These are phyloP conservation scores for Heliconius melpomene DNA, from an alignment of 1,140 invertebrate genomes.

Conservation along the genomic window DNA sequence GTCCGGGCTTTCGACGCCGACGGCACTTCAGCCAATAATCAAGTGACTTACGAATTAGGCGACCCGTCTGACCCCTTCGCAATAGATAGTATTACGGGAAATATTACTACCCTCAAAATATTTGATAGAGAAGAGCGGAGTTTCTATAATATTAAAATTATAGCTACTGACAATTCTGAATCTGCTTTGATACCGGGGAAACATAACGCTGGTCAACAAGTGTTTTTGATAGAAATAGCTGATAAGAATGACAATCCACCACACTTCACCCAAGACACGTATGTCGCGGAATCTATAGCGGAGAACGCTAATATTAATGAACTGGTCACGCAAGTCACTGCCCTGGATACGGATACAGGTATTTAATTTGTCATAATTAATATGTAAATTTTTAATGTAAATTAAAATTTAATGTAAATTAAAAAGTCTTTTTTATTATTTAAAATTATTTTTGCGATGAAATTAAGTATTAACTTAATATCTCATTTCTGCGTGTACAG, in stretches of 20 bases:
- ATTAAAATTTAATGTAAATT: not conserved
- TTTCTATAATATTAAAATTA: conserved; percentile 91
- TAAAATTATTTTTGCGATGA: not conserved
- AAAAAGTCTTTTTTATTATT: not conserved
- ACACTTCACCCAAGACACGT: conserved; percentile 87
- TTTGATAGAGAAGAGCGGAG: conserved; percentile 92
- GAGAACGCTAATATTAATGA: conserved; percentile 92
- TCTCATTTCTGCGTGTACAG: too few species aligned
- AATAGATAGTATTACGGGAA: conserved; percentile 91
- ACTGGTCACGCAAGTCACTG: conserved; percentile 91
- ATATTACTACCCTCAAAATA: conserved; percentile 88
- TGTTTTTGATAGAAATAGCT: conserved; percentile 92
- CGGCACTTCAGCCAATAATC: conserved; percentile 90
- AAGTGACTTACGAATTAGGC: conserved; percentile 88
- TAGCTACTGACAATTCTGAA: conserved; percentile 91
- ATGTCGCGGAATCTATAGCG: conserved; percentile 88
- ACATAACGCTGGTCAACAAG: conserved; percentile 87
- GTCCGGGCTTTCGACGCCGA: conserved; percentile 93
- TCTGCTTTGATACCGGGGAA: conserved; percentile 87
- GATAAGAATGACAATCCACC: conserved; percentile 96
- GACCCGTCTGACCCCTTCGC: conserved; percentile 87
- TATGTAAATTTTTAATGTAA: not conserved
- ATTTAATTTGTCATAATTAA: conserved; percentile 22
- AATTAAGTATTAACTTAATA: not conserved
- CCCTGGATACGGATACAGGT: conserved; percentile 88